Percentiles rank a stretch among this genome's conserved stretches.
These are phyloP conservation scores for Cheilosia variabilis DNA, from an alignment of 2,888 invertebrate species.

Conservation along the genomic window DNA sequence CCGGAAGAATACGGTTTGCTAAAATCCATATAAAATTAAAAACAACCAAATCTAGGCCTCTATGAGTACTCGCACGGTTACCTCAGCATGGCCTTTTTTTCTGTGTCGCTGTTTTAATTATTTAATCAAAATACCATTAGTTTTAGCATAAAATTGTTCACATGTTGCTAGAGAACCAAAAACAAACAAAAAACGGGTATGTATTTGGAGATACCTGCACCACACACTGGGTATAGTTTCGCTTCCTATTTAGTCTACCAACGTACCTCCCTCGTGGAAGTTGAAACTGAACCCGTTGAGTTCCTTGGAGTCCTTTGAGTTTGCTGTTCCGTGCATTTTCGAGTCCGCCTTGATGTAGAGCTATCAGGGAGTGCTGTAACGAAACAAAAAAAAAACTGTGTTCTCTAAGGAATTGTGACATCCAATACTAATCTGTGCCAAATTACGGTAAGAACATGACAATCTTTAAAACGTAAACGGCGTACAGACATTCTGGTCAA, in stretches of 20 bases:
- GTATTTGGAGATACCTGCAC: neutral
- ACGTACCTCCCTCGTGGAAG: no score
- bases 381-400: neutral
- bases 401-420: slow-evolving; percentile 6
- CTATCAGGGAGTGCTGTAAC: neutral
- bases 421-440: slow-evolving; percentile 2
- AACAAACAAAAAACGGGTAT: neutral
- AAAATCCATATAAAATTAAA: no score
- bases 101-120: slow-evolving; percentile 28
- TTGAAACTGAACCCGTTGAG: no score
- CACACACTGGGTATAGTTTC: no score
- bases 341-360: no score
- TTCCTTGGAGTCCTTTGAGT: no score
- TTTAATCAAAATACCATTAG: slow-evolving; percentile 21
- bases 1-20: no score
- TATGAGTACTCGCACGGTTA: neutral
- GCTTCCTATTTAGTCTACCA: no score
- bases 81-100: neutral
- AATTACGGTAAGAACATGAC: slow-evolving; percentile 3
- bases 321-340: no score
- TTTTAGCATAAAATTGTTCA: slow-evolving; percentile 2
- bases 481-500: slow-evolving; percentile 39
- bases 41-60: no score
- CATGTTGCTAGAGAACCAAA: slow-evolving; percentile 2
- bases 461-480: slow-evolving; percentile 39